Percentiles rank a stretch among this genome's conserved stretches.
phyloP scores from a whole-genome alignment of 2,797 vertebrate species.

The Champsocephalus gunnari region DNA sequence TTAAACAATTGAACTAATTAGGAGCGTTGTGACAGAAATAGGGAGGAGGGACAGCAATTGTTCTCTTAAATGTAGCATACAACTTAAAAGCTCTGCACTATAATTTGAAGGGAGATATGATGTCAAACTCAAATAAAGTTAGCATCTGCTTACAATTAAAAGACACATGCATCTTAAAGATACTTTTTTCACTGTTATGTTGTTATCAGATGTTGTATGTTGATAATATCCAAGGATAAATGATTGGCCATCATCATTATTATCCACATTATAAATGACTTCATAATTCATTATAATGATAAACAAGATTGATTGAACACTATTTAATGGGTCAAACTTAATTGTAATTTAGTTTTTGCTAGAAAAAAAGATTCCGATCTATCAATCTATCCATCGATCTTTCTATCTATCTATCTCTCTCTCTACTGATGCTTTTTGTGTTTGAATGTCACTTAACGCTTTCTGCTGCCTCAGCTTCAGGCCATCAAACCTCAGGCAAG shows the following conservation, averaged over 20 bases:
- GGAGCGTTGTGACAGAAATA: not conserved
- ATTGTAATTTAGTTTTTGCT: not conserved
- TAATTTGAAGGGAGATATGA: not conserved
- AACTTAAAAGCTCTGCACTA: not conserved
- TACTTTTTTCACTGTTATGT: not conserved
- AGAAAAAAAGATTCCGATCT: not conserved
- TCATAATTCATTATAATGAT: not conserved
- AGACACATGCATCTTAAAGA: not conserved
- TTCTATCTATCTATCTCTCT: constrained; percentile 18
- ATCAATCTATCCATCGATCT: constrained; percentile 21
- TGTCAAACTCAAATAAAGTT: constrained; percentile 2
- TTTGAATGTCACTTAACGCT: constrained; percentile 43
- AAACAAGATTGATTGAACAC: not conserved
- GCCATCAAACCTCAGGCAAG: constrained; percentile 56
- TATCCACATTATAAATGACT: not conserved
- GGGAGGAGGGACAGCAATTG: not conserved
- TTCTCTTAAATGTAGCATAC: not conserved
- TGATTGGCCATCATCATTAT: not conserved
- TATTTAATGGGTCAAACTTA: not conserved
- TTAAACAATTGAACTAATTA: constrained; percentile 19
- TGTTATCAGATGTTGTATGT: not conserved
- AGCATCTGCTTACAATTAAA: not conserved
- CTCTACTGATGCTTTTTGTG: not conserved
- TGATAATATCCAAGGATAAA: constrained; percentile 3
- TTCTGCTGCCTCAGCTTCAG: constrained; percentile 54